Percentiles rank a stretch among this genome's conserved stretches.
These are phyloP conservation scores for Holothuria scabra DNA, from an alignment of 53 echinoderm and acorn worm species.

Conservation along the genomic window DNA sequence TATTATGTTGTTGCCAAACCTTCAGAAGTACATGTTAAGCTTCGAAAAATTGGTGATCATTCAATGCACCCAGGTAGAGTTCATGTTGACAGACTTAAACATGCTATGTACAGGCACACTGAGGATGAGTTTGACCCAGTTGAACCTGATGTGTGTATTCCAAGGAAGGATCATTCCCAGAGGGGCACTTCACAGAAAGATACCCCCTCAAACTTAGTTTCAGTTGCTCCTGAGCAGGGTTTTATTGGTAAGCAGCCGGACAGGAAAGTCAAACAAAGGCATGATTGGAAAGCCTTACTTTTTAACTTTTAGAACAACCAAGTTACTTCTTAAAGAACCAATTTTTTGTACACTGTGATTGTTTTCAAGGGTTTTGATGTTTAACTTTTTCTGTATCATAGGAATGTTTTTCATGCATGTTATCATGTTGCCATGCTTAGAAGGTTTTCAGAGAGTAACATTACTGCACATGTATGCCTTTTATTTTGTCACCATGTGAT, in stretches of 20 bases:
- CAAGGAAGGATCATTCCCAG: conserved; percentile 23
- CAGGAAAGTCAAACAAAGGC: too few species aligned
- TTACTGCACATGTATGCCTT: conserved; percentile 20
- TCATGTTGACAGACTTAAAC: neutral
- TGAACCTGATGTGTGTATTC: conserved; percentile 35
- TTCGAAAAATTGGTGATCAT: neutral
- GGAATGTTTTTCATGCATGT: too few species aligned
- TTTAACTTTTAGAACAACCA: too few species aligned
- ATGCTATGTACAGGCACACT: neutral
- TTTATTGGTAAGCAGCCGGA: too few species aligned
- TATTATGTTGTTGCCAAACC: neutral
- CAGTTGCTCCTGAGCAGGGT: too few species aligned
- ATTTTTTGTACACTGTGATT: too few species aligned
- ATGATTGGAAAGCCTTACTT: too few species aligned
- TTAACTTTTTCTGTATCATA: too few species aligned
- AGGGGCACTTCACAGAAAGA: neutral
- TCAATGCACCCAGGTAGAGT: neutral
- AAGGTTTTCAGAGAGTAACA: conserved; percentile 18
- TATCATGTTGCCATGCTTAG: neutral
- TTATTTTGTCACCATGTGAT: neutral
- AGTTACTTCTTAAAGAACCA: too few species aligned
- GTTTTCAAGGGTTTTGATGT: too few species aligned
- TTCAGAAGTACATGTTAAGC: neutral
- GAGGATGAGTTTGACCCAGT: neutral
- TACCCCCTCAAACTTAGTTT: conserved; percentile 34